Conservation (phyloP, 1,140 invertebrate species). For the Acromyrmex heyeri region DNA sequence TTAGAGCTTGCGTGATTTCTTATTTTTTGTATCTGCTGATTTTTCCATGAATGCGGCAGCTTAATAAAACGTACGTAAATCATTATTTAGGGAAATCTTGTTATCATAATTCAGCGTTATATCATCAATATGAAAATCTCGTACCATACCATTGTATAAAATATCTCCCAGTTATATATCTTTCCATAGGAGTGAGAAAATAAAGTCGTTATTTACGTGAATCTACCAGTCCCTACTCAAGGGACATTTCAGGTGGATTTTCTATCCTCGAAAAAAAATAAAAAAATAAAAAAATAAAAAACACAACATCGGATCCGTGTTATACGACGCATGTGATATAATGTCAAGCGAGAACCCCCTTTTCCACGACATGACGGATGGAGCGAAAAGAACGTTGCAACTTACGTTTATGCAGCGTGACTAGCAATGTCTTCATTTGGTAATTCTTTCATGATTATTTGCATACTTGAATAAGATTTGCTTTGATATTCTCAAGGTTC, state of each 20-base stretch:
- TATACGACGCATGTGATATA: neutral
- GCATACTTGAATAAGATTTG: neutral
- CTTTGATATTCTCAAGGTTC: neutral
- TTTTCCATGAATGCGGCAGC: neutral
- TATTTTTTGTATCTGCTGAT: neutral
- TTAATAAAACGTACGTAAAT: constrained; percentile 12
- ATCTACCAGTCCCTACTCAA: neutral
- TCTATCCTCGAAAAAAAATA: neutral
- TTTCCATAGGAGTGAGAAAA: neutral
- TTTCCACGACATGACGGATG: constrained; percentile 11
- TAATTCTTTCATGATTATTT: neutral
- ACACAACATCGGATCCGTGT: neutral
- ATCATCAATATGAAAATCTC: constrained; percentile 30
- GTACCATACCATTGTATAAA: constrained; percentile 22
- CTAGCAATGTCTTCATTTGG: neutral
- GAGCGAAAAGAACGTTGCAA: neutral
- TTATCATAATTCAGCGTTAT: constrained; percentile 4
- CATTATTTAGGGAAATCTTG: neutral
- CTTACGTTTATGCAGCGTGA: neutral
- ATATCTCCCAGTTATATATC: neutral
- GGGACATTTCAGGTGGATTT: neutral
- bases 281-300: neutral
- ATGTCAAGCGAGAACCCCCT: neutral
- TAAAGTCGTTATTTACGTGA: constrained; percentile 46
- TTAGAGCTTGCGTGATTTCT: neutral